A percentile compares a stretch with the other conserved stretches of the same genome.
These are phyloP conservation scores for Rhynchonycteris naso DNA, from an alignment of 2,797 vertebrate genomes.

Conservation along the genomic window DNA sequence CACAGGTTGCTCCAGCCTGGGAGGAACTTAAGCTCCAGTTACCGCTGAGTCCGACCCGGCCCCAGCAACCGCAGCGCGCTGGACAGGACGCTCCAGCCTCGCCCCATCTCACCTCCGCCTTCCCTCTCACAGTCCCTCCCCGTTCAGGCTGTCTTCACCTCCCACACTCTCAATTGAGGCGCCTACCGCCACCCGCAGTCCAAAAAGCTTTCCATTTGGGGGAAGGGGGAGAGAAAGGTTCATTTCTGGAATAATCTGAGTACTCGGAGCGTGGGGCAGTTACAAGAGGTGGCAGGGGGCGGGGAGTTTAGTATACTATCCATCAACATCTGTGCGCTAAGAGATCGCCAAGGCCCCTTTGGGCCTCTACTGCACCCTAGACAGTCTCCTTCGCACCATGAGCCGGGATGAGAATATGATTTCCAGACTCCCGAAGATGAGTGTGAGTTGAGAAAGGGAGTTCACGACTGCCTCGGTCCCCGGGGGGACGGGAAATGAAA, in stretches of 20 bases:
- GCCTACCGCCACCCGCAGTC: not conserved
- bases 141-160: not conserved
- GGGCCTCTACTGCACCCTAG: slow-evolving; percentile 16
- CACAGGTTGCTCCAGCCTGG: slow-evolving; percentile 11
- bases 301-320: slow-evolving; percentile 40
- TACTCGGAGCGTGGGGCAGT: not conserved
- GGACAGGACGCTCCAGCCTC: slow-evolving; percentile 1
- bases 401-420: not conserved
- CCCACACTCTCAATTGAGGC: not conserved
- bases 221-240: not conserved
- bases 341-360: not conserved
- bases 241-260: slow-evolving; percentile 63
- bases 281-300: slow-evolving; percentile 30
- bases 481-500: not conserved
- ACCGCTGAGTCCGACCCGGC: not conserved
- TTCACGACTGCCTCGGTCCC: not conserved
- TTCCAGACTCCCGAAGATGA: not conserved
- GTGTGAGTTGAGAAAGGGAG: not conserved
- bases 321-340: slow-evolving; percentile 36
- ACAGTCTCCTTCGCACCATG: not conserved
- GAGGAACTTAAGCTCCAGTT: slow-evolving; percentile 48
- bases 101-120: not conserved
- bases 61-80: not conserved
- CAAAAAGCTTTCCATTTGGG: not conserved
- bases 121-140: not conserved